phyloP scores from a whole-genome alignment of 2,797 vertebrate species.

The Sylvia borin region DNA sequence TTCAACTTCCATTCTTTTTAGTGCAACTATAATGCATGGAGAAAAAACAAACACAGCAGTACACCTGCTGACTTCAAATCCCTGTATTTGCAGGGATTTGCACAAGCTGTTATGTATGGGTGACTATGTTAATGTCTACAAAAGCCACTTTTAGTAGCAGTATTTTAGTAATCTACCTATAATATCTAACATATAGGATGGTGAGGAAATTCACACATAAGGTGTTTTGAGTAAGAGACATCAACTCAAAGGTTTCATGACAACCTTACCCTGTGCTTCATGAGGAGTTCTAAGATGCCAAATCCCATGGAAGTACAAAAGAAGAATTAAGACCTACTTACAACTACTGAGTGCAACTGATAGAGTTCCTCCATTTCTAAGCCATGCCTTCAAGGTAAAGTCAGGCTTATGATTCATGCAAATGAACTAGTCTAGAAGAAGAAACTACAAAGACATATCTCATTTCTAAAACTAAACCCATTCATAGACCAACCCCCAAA shows the following conservation, averaged over 20 bases:
- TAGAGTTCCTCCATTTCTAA: not conserved
- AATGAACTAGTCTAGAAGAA: not conserved
- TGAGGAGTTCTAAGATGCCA: not conserved
- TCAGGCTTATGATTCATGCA: not conserved
- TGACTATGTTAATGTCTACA: fast-evolving
- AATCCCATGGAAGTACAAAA: not conserved
- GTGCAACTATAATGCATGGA: not conserved
- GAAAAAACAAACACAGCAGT: not conserved
- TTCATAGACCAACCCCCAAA: not conserved
- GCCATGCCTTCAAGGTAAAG: not conserved
- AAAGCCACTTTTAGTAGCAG: not conserved
- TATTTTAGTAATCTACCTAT: not conserved
- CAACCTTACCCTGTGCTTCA: not conserved
- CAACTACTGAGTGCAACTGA: not conserved
- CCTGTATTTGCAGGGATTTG: not conserved
- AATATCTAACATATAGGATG: not conserved
- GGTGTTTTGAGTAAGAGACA: not conserved
- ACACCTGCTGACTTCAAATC: not conserved
- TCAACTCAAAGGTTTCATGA: not conserved
- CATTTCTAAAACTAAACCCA: not conserved
- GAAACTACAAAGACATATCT: not conserved
- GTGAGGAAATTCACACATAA: not conserved
- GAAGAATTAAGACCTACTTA: not conserved
- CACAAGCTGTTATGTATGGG: not conserved
- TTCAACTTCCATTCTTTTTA: not conserved